These are phyloP conservation scores for Circaetus gallicus DNA, from an alignment of 2,113 vertebrate genomes.

Conservation along the genomic window DNA sequence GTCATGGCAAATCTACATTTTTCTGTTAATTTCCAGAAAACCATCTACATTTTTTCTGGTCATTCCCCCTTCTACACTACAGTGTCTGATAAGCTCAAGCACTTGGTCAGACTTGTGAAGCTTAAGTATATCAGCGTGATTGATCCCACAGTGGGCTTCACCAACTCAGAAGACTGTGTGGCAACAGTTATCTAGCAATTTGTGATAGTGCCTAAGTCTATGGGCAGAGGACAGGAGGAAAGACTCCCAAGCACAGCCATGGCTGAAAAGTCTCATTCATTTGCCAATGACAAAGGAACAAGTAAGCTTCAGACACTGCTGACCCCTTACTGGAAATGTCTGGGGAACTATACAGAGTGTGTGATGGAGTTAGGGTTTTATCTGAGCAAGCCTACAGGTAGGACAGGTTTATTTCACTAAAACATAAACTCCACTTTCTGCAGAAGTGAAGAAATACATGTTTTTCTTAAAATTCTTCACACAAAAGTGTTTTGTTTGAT, in stretches of 20 bases:
- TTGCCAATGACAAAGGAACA: not conserved
- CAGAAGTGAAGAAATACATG: not conserved
- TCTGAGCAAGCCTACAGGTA: not conserved
- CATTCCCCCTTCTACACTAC: not conserved
- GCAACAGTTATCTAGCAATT: not conserved
- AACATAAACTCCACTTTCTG: not conserved
- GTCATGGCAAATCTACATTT: not conserved
- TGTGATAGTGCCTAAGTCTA: not conserved
- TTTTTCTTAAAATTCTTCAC: not conserved
- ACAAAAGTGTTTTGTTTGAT: not conserved
- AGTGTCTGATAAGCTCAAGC: not conserved
- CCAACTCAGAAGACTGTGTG: not conserved
- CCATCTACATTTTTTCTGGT: not conserved
- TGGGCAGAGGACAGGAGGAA: not conserved
- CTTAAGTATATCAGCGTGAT: not conserved
- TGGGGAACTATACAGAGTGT: not conserved
- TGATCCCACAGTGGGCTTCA: not conserved
- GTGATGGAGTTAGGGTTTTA: not conserved
- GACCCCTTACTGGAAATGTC: not conserved
- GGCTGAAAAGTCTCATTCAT: not conserved
- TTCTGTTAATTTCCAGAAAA: not conserved
- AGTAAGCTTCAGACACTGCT: not conserved
- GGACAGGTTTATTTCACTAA: not conserved
- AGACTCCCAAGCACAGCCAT: not conserved
- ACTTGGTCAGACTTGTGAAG: not conserved